These are phyloP conservation scores for Pituophis catenifer DNA, from an alignment of 2,113 vertebrate genomes.

Conservation along the genomic window DNA sequence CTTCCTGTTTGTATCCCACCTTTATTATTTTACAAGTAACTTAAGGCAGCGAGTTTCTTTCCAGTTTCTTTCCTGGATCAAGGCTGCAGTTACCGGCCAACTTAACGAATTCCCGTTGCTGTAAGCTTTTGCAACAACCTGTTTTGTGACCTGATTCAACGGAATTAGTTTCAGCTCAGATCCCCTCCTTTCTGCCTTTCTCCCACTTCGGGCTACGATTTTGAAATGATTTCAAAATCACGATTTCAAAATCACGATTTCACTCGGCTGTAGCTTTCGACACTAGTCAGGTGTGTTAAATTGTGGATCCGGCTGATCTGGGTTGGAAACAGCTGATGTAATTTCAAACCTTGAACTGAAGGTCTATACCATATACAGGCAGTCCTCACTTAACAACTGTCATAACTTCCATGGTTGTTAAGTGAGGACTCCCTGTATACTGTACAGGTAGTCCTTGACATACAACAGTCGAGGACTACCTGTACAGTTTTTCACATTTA, in stretches of 20 bases:
- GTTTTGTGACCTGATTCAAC: background rate
- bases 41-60: too few relatives aligned
- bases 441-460: background rate
- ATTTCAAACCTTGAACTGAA: background rate
- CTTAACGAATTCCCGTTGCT: background rate
- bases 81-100: background rate
- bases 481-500: background rate
- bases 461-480: too few relatives aligned
- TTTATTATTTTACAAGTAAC: too few relatives aligned
- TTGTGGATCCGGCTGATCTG: background rate
- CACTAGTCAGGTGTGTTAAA: background rate
- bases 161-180: background rate
- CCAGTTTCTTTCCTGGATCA: too few relatives aligned
- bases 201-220: too few relatives aligned
- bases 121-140: background rate
- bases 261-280: background rate
- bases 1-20: too few relatives aligned
- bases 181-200: background rate
- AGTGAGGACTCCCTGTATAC: background rate
- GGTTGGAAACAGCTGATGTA: background rate
- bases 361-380: accelerated
- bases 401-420: background rate
- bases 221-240: too few relatives aligned
- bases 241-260: background rate
- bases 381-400: background rate